phyloP scores from a whole-genome alignment of 2,113 vertebrate species.

The Pelusios castaneus region DNA sequence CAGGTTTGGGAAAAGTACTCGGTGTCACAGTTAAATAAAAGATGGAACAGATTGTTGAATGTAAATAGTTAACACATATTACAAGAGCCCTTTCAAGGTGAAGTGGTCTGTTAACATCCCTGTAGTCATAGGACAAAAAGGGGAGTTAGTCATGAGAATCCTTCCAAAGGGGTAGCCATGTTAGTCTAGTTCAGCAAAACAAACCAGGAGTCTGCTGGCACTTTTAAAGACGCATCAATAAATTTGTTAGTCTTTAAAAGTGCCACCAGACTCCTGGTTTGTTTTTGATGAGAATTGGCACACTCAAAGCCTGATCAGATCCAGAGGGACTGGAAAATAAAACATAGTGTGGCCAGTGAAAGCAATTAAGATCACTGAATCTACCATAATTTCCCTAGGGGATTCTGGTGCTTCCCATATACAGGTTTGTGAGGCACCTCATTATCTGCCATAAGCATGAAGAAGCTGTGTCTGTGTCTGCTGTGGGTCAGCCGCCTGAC shows the following conservation, averaged over 20 bases:
- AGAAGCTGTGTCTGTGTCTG: not conserved
- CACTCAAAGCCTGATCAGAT: not conserved
- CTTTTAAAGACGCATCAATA: too few relatives aligned
- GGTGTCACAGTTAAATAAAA: not conserved
- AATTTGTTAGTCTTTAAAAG: too few relatives aligned
- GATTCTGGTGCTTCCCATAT: not conserved
- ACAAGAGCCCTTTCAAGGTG: not conserved
- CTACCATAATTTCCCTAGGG: not conserved
- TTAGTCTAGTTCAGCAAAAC: too few relatives aligned
- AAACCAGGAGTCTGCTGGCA: too few relatives aligned
- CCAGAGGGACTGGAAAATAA: not conserved
- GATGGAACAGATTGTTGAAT: not conserved
- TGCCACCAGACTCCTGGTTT: too few relatives aligned
- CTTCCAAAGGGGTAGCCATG: too few relatives aligned
- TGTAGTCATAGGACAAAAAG: not conserved
- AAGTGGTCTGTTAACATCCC: not conserved
- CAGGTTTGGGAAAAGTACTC: not conserved
- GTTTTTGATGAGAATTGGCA: too few relatives aligned
- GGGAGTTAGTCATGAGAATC: not conserved
- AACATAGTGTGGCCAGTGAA: not conserved
- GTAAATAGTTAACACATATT: not conserved
- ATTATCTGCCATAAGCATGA: not conserved
- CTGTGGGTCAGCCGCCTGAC: not conserved
- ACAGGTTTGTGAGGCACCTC: not conserved
- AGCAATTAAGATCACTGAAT: not conserved